Percentiles rank a stretch among this genome's conserved stretches.
Evolutionary conservation across 2,113 vertebrate species (phyloP).

Genomic region (Romanogobio albipinnatus): DNA sequence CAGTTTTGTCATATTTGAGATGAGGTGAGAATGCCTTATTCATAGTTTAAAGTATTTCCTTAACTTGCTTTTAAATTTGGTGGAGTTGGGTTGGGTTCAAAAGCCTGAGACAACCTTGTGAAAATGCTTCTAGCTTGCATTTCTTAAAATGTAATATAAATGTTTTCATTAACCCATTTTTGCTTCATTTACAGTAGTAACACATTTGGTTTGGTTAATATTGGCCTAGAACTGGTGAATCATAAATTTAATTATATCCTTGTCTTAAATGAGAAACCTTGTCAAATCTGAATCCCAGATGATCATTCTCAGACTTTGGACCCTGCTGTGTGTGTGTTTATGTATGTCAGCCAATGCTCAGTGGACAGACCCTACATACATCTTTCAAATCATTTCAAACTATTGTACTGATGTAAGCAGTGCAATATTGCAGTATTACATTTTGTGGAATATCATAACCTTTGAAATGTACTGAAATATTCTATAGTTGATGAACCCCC

Average conservation of each 20-base stretch:
- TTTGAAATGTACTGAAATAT: neutral
- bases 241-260: neutral
- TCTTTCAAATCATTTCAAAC: neutral
- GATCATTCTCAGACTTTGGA: neutral
- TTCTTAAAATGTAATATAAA: neutral
- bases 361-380: neutral
- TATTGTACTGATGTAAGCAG: neutral
- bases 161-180: neutral
- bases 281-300: neutral
- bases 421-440: neutral
- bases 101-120: neutral
- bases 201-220: neutral
- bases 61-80: neutral
- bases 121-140: neutral
- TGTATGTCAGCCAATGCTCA: neutral
- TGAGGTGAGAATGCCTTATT: neutral
- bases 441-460: neutral
- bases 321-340: neutral
- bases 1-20: neutral
- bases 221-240: neutral
- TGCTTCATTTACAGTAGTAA: neutral
- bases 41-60: neutral
- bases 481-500: neutral
- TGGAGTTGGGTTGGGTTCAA: neutral
- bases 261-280: neutral